phyloP scores from a whole-genome alignment of 2,113 vertebrate species.

The Stegastes partitus region DNA sequence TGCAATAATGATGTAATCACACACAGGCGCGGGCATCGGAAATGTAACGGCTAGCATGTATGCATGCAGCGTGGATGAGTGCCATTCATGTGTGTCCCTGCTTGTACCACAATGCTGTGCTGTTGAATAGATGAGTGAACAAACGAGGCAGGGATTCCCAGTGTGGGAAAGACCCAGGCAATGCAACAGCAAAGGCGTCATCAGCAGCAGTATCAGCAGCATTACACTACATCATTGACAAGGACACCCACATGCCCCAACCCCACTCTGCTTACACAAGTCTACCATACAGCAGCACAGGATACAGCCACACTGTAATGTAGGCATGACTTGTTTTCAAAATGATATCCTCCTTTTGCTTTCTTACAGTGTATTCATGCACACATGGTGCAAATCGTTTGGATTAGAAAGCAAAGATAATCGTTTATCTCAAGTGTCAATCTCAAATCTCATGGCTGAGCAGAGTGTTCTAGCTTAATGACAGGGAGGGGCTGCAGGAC shows the following conservation, averaged over 20 bases:
- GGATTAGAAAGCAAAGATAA: constrained; percentile 34
- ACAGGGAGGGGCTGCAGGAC: constrained; percentile 31
- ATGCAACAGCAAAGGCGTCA: constrained; percentile 77
- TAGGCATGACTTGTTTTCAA: constrained; percentile 19
- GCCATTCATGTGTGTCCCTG: constrained; percentile 3
- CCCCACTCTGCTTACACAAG: constrained; percentile 54
- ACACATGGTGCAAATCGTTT: constrained; percentile 37
- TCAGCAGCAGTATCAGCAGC: constrained; percentile 65
- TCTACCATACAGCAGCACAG: constrained; percentile 40
- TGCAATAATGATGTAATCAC: background rate
- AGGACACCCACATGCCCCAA: constrained; percentile 69
- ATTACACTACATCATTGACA: constrained; percentile 72
- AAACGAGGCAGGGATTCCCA: constrained; percentile 80
- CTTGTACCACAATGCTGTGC: constrained; percentile 14
- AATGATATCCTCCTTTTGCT: constrained; percentile 2
- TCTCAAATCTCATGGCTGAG: constrained; percentile 33
- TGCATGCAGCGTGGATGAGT: background rate
- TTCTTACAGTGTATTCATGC: background rate
- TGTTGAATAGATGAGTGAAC: constrained; percentile 48
- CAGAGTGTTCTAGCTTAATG: constrained; percentile 7
- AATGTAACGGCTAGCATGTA: background rate
- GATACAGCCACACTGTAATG: constrained; percentile 14
- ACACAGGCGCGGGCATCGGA: background rate
- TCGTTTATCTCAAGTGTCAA: constrained; percentile 33
- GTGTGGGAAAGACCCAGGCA: constrained; percentile 74